Evolutionary conservation across 1,140 invertebrate species (phyloP), one percentile per base, ranked within the genome.

Genomic region (Tyrophagus putrescentiae): DNA sequence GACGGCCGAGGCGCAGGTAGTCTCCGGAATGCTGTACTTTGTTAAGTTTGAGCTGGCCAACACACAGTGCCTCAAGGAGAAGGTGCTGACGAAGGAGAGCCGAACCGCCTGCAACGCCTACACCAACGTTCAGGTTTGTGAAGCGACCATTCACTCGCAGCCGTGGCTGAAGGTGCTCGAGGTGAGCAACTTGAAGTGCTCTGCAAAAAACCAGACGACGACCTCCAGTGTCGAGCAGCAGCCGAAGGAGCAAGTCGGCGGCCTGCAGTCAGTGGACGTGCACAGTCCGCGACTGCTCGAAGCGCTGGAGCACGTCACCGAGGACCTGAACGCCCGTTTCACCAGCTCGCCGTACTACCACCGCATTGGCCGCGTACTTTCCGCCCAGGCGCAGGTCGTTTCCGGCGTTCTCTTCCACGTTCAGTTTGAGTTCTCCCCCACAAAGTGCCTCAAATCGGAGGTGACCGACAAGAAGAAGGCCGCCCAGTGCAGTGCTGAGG

Each of bases 41-140:
- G 28, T 57, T 18, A 57, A 31, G 32, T 52, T 57, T 41, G 56
- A 57, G 44, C 6, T 57, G 6, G 11, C 4, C 21, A n/a, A 57
- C 16, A 57, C 56, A n/a, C 25, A 36, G 11, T 57, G 56, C 31
- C 25, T 54, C 6, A 54, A 54, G 32, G n/a, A n/a, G n/a, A 25
- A 33, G 31, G 44, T 18, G 56, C n/a, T 13, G 9, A 11, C 6
- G 23, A 57, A 31, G 31, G 33, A 52, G 16, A 41, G 6, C 9
- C n/a, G n/a, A n/a, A n/a, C 36, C 36, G 36, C 23, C 23, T 48
- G 45, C 18, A 48, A 21, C 31, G 21, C 23, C 23, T 48, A 25
- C 31, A 48, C 7, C 7, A 21, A 48, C 31, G 45, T 48, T 48
- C 45, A 48, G 18, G 18, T 48, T 48, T 48, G 45, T 21, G 6